Conservation (phyloP, 1,140 invertebrate species). For the Calosoma granatense region DNA sequence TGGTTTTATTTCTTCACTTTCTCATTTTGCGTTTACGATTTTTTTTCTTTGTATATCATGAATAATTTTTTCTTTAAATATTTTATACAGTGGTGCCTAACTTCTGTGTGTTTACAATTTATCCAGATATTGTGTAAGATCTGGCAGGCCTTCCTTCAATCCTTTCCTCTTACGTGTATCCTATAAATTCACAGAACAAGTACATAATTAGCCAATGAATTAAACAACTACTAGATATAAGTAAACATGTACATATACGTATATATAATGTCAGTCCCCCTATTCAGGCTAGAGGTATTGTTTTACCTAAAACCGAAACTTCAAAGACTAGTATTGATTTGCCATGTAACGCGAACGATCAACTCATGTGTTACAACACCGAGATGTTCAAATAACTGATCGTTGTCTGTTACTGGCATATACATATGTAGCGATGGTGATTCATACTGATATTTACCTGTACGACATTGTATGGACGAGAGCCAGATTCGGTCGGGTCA, state of each 20-base stretch:
- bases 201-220: conserved; percentile 16
- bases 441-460: conserved; percentile 43
- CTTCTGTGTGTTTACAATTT: conserved; percentile 67
- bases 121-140: conserved; percentile 85
- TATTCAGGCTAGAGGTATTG: conserved; percentile 37
- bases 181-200: conserved; percentile 41
- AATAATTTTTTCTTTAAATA: conserved; percentile 19
- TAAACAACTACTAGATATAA: conserved; percentile 12
- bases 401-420: conserved; percentile 25
- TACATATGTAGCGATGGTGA: background rate
- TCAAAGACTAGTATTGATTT: conserved; percentile 33
- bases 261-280: conserved; percentile 37
- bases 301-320: conserved; percentile 36
- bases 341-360: conserved; percentile 25
- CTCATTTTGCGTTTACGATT: background rate
- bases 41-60: conserved; percentile 18
- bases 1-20: background rate
- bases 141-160: conserved; percentile 93
- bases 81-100: conserved; percentile 18
- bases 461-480: conserved; percentile 77
- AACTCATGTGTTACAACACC: too few species aligned
- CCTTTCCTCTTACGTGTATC: conserved; percentile 99
- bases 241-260: too few species aligned
- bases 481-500: conserved; percentile 72
- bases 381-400: conserved; percentile 14